These are phyloP conservation scores for Morone saxatilis DNA, from an alignment of 2,113 vertebrate species.

Conservation along the genomic window DNA sequence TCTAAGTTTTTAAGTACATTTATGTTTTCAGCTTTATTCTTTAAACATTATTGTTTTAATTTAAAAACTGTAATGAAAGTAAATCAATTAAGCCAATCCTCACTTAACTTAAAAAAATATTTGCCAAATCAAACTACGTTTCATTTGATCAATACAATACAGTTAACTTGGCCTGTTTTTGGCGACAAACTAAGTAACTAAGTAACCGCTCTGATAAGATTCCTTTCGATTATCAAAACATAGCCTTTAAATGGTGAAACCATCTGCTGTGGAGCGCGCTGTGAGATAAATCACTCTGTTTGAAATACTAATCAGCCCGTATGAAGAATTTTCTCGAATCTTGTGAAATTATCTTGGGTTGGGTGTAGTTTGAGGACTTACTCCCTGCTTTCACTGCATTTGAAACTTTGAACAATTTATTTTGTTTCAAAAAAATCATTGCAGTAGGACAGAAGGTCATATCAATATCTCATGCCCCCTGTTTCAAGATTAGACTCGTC, in stretches of 20 bases:
- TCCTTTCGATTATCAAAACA: slow-evolving; percentile 12
- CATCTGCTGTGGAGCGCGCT: slow-evolving; percentile 50
- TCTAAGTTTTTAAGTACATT: background rate
- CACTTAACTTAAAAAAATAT: background rate
- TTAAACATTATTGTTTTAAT: background rate
- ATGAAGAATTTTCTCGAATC: slow-evolving; percentile 16
- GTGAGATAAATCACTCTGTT: slow-evolving; percentile 58
- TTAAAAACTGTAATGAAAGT: background rate
- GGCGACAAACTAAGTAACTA: background rate
- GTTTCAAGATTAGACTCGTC: background rate
- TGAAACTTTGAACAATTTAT: background rate
- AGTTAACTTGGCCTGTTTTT: background rate
- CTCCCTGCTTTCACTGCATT: background rate
- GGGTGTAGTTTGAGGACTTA: background rate
- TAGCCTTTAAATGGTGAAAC: slow-evolving; percentile 7
- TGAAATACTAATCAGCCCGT: slow-evolving; percentile 59
- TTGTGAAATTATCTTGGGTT: slow-evolving; percentile 5
- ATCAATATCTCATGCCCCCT: no score
- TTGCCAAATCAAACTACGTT: background rate
- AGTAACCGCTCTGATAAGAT: background rate
- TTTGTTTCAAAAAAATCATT: background rate
- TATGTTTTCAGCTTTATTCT: background rate
- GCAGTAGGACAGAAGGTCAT: no score
- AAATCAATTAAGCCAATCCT: background rate
- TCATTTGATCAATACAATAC: background rate